Base-by-base conservation (phyloP, 37 sponge, comb jelly and placozoan genomes). In the Halisarca cf. caerulea region DNA sequence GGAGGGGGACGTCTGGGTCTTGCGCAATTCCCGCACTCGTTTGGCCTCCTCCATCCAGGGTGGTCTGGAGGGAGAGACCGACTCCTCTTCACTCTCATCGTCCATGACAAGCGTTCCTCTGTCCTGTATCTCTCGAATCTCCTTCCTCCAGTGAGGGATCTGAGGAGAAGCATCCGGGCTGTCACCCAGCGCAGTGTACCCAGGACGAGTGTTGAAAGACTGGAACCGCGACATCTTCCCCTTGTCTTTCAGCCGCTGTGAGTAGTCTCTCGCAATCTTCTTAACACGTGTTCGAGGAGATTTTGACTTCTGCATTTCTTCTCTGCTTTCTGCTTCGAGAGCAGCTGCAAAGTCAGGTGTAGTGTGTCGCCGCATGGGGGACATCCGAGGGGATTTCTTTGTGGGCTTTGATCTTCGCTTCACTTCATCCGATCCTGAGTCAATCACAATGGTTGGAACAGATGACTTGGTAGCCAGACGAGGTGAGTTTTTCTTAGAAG, bases 41-140 rank as follows among this genome's bases (percentile, higher is more conserved):
- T 11, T 69, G 37, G 37, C 33, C 33, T 69, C 71, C 71, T 69
- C 71, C 37, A 35, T n/a, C 71, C 71, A 69, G n/a, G n/a, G n/a
- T n/a, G n/a, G n/a, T n/a, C n/a, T n/a, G n/a, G n/a, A n/a, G 1
- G 71, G 71, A 30, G 71, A 20, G 20, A 20, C 33, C 33, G 33
- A 36, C 33, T n/a, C 32, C 4, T 69, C 33, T 15, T 28, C 71
- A 18, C 35, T 20, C 3, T 69, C 71, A 69, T 28, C 33, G 18
- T 9, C 23, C 18, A 20, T 69, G 37, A 69, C 8, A 27, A 9
- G 8, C 21, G 14, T 14, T 14, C 14, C 68, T 25, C 9, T 15
- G 9, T 18, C 28, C 21, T 9, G 9, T n/a, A 27, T 8, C 68
- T 27, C 23, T 24, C 8, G 23, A 18, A 9, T 27, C 68, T 25